phyloP scores from a whole-genome alignment of 2,113 vertebrate species.

The Gallinago jamesoni region DNA sequence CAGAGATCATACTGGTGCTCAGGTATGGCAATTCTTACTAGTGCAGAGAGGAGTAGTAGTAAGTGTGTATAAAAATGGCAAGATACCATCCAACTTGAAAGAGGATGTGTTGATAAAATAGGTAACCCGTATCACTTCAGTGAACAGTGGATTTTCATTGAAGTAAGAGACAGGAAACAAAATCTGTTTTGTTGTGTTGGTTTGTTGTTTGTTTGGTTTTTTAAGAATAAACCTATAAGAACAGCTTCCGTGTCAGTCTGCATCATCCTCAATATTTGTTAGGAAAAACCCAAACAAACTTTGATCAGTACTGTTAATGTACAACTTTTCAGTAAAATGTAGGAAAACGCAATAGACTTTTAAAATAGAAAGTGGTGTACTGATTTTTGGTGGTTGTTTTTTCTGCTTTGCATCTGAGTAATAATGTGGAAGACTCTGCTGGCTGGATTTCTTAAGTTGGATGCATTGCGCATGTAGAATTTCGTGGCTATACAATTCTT shows the following conservation, averaged over 20 bases:
- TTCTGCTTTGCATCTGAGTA: not conserved
- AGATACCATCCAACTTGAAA: not conserved
- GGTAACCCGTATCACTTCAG: not conserved
- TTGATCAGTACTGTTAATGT: not conserved
- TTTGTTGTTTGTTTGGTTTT: not conserved
- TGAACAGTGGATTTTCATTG: not conserved
- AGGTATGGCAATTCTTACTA: not conserved
- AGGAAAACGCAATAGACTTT: not conserved
- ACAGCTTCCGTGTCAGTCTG: not conserved
- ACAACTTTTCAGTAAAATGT: not conserved
- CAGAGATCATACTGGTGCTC: not conserved
- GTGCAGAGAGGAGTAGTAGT: not conserved
- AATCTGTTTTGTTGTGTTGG: not conserved
- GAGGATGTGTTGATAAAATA: not conserved
- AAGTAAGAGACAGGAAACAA: not conserved
- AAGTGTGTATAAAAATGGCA: not conserved
- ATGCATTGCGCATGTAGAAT: not conserved
- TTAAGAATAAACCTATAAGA: not conserved
- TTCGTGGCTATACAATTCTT: not conserved
- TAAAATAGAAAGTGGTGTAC: not conserved
- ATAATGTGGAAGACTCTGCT: not conserved
- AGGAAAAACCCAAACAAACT: not conserved
- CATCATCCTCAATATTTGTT: not conserved
- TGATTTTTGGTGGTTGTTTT: not conserved
- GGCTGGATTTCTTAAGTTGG: not conserved